A percentile compares a stretch with the other conserved stretches of the same genome.
phyloP scores from a whole-genome alignment of 2,113 vertebrate genomes.

The Cyprinus carpio region DNA sequence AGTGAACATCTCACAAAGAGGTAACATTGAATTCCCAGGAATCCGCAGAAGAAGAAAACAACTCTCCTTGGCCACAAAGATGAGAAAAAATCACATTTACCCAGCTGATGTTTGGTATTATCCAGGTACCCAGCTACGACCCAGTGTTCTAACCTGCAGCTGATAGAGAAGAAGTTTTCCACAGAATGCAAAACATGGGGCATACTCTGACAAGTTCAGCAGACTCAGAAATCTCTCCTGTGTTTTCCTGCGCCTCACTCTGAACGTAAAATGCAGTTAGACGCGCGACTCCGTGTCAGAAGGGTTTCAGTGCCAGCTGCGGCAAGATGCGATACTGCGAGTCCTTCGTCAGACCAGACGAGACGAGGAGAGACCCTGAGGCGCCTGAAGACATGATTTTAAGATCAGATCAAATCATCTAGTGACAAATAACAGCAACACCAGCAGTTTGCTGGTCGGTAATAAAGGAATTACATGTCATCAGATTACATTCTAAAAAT shows the following conservation, averaged over 20 bases:
- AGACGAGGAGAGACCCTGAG: neutral
- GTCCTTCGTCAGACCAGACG: constrained; percentile 33
- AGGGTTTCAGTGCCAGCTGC: constrained; percentile 6
- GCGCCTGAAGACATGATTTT: neutral
- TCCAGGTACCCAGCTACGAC: neutral
- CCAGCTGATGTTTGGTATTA: neutral
- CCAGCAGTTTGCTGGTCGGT: neutral
- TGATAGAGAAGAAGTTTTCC: neutral
- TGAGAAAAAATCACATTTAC: neutral
- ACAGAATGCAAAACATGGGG: neutral
- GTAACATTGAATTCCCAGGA: neutral
- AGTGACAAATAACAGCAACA: neutral
- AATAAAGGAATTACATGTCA: no score
- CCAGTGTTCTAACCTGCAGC: neutral
- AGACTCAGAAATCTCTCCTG: constrained; percentile 11
- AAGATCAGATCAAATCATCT: constrained; percentile 1
- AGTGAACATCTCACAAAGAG: neutral
- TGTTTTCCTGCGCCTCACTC: constrained; percentile 10
- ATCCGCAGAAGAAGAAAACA: neutral
- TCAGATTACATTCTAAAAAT: no score
- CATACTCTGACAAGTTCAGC: constrained; percentile 9
- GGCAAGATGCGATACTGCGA: constrained; percentile 25
- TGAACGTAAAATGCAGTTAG: constrained; percentile 45
- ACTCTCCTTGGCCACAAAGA: neutral
- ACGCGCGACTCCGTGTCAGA: neutral